These are phyloP conservation scores for Thamnophis elegans DNA, from an alignment of 2,797 vertebrate species.

Conservation along the genomic window DNA sequence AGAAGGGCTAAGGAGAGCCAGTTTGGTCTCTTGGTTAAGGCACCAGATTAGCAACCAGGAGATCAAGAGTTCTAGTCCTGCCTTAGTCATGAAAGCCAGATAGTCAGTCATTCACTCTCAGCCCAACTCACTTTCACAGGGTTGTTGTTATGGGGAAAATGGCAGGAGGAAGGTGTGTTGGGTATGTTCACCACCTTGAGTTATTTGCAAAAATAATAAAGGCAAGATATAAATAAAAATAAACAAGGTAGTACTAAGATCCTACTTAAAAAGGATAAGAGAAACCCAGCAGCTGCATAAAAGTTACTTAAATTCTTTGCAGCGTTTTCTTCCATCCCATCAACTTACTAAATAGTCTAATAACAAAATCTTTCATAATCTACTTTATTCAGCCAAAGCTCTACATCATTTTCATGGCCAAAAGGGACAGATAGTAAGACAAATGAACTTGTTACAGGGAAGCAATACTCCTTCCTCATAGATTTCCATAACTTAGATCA, in stretches of 20 bases:
- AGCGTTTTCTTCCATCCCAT: not conserved
- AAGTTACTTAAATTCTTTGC: not conserved
- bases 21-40: not conserved
- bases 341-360: not conserved
- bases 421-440: not conserved
- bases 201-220: not conserved
- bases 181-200: not conserved
- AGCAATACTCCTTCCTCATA: not conserved
- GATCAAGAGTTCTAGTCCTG: not conserved
- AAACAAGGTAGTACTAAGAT: not conserved
- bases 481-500: not conserved
- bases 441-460: not conserved
- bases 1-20: not conserved
- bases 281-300: too few species aligned
- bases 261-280: not conserved
- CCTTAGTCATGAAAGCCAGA: not conserved
- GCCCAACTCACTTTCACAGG: not conserved
- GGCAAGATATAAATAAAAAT: not conserved
- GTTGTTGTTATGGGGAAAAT: not conserved
- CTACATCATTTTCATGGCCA: slow-evolving; percentile 8
- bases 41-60: not conserved
- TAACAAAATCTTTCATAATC: not conserved
- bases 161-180: not conserved
- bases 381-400: not conserved
- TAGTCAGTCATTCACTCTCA: not conserved